Evolutionary conservation across 1,140 invertebrate genomes (phyloP).

Genomic region (Euwallacea fornicatus): DNA sequence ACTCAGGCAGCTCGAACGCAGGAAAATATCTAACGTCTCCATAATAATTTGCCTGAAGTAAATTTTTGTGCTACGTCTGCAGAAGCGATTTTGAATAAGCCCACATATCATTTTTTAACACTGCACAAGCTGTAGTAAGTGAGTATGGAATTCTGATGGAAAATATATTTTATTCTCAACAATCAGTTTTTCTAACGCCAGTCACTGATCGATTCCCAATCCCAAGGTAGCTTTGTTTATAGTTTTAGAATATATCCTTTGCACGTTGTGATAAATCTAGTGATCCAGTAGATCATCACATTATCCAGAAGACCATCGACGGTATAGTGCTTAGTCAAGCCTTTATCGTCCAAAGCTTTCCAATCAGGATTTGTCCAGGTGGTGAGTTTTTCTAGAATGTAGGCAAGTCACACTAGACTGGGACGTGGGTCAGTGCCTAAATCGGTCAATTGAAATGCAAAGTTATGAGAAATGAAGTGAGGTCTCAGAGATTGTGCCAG

Average conservation of each 20-base stretch:
- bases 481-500: constrained; percentile 79
- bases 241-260: constrained; percentile 67
- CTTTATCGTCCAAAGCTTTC: constrained; percentile 67
- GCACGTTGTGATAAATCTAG: constrained; percentile 65
- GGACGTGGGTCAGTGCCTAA: constrained; percentile 63
- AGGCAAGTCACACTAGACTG: constrained; percentile 75
- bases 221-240: constrained; percentile 48
- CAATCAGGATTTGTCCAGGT: constrained; percentile 70
- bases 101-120: constrained; percentile 65
- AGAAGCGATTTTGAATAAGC: constrained; percentile 63
- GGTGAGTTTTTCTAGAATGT: constrained; percentile 88
- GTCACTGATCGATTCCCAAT: constrained; percentile 14
- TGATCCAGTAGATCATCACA: constrained; percentile 77
- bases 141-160: constrained; percentile 61
- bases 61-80: constrained; percentile 62
- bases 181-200: background rate
- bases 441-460: background rate
- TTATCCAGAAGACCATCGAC: constrained; percentile 81
- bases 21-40: constrained; percentile 82
- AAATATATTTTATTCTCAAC: constrained; percentile 5
- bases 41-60: constrained; percentile 64
- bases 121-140: constrained; percentile 67
- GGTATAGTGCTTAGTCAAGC: constrained; percentile 62
- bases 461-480: constrained; percentile 28
- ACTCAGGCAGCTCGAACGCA: constrained; percentile 75